Percentiles rank a stretch among this genome's conserved stretches.
Conservation (phyloP, 2,113 vertebrate species). For the Callorhinus ursinus region DNA sequence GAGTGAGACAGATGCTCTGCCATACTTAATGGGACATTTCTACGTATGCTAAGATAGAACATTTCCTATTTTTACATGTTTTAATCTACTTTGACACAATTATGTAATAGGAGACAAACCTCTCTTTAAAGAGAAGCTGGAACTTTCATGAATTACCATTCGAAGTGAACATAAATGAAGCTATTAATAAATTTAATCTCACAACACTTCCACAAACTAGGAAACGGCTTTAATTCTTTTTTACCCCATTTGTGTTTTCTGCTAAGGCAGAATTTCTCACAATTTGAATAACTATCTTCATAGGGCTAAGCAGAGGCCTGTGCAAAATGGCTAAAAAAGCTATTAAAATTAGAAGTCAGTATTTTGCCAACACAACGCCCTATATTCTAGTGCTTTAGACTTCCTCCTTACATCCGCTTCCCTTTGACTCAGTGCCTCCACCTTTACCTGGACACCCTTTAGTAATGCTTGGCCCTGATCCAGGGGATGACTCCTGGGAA, state of each 20-base stretch:
- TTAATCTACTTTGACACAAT: conserved; percentile 44
- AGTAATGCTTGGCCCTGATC: neutral
- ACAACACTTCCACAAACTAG: neutral
- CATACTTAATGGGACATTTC: neutral
- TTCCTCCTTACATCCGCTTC: neutral
- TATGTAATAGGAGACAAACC: conserved; percentile 33
- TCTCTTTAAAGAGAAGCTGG: neutral
- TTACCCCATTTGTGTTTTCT: neutral
- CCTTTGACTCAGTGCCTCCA: neutral
- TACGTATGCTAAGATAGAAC: neutral
- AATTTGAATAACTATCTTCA: neutral
- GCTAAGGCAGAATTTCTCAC: neutral
- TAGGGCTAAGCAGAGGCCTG: neutral
- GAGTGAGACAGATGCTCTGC: neutral
- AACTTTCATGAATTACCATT: neutral
- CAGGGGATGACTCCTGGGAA: neutral
- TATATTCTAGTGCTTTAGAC: neutral
- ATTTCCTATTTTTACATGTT: conserved; percentile 20
- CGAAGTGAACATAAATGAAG: neutral
- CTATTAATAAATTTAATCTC: neutral
- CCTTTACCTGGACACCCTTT: neutral
- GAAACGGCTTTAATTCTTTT: neutral
- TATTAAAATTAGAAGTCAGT: neutral
- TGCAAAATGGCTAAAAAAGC: neutral
- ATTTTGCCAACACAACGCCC: neutral